Conservation (phyloP, 2,113 vertebrate genomes). For the Prietella phreatophila region DNA sequence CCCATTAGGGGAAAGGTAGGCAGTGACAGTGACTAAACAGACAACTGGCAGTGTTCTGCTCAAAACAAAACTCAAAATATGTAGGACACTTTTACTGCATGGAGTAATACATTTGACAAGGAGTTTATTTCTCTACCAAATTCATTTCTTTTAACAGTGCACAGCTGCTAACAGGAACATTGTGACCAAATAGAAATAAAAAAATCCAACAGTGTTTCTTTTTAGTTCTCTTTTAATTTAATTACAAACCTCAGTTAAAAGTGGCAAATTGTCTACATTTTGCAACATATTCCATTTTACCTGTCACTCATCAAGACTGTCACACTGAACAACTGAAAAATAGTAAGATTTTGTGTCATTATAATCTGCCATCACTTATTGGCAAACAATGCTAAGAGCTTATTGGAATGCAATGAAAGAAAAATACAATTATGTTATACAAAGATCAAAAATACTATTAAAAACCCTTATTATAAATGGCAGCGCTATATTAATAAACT, state of each 20-base stretch:
- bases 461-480: conserved; percentile 82
- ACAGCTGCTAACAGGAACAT: conserved; percentile 77
- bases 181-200: conserved; percentile 81
- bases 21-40: conserved; percentile 42
- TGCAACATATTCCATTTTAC: conserved; percentile 64
- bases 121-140: conserved; percentile 78
- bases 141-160: conserved; percentile 76
- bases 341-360: conserved; percentile 68
- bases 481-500: conserved; percentile 80
- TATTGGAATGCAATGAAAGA: conserved; percentile 75
- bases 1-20: neutral
- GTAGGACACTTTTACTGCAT: conserved; percentile 55
- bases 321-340: conserved; percentile 74
- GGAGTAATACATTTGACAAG: conserved; percentile 68
- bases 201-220: conserved; percentile 76
- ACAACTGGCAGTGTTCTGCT: conserved; percentile 2
- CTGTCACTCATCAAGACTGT: conserved; percentile 59
- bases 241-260: conserved; percentile 76
- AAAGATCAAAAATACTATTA: conserved; percentile 85
- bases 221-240: conserved; percentile 71
- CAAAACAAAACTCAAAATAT: conserved; percentile 1
- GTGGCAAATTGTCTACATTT: conserved; percentile 69
- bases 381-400: conserved; percentile 76
- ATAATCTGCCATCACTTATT: conserved; percentile 75
- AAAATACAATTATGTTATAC: conserved; percentile 84